Base-by-base conservation (phyloP, 2,797 vertebrate genomes). In the Diceros bicornis region DNA sequence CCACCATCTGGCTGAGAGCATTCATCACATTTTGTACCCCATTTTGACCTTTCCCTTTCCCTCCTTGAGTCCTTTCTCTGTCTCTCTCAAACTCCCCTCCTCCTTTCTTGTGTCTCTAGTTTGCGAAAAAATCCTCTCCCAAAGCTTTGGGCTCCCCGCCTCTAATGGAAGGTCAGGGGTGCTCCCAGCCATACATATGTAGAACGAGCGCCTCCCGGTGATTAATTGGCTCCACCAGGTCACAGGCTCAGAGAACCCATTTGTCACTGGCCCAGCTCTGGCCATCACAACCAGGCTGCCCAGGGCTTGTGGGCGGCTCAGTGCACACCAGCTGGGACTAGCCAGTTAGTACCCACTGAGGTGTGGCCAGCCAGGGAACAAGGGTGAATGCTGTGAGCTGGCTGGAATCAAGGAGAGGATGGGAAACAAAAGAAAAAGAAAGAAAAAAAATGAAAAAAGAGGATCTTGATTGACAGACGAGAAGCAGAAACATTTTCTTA, bases 221-320 rank as follows among this genome's bases (percentile, higher is more conserved):
- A 97, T 97, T 94, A 96, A 96, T 27, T 92, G 98, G 78, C 91
- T 91, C 94, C 84, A 91, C 97, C 96, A 89, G 97, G 62, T 94
- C 95, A 97, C 89, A 91, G 95, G 94, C 94, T 86, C 84, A 87
- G 97, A 12, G 91, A 95, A 81, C 83, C 37, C 23, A 23, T 97
- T 97, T 62, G 50, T 93, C 91, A 85, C 21, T 14, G 68, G 86
- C 81, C 81, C 71, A 71, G 89, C 89, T 97, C 91, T 92, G 92
- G 75, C 84, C 96, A 95, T 88, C 82, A 81, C 10, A n/a, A 50
- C 52, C 71, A 69, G 91, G 90, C 85, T 88, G 41, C 85, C 96
- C 91, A 37, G 95, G 95, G 34, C 92, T 8, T 23, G 32, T 23
- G 82, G 90, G 88, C 2, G 1, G 82, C 32, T 20, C 27, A 34